These are phyloP conservation scores for Hyperoplus lanceolatus DNA, from an alignment of 2,797 vertebrate species.

Conservation along the genomic window DNA sequence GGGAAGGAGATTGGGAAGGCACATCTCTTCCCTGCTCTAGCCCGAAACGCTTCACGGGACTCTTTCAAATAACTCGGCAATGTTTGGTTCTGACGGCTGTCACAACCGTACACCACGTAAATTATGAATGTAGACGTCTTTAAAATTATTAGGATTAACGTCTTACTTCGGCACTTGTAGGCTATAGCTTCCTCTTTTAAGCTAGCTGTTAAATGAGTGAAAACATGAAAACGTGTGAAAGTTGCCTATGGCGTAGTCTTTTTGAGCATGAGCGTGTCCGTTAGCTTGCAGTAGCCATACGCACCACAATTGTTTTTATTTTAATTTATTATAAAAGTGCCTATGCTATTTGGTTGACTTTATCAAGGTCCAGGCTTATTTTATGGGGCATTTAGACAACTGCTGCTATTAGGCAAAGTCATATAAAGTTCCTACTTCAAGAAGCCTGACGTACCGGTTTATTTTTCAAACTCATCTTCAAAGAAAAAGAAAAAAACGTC, in stretches of 20 bases:
- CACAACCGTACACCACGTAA: fast-evolving
- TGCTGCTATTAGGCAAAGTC: background rate
- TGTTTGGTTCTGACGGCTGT: background rate
- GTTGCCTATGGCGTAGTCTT: background rate
- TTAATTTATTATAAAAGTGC: background rate
- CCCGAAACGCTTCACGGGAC: conserved; percentile 18
- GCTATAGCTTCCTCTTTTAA: too few species aligned
- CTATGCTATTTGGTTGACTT: background rate
- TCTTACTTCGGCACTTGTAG: background rate
- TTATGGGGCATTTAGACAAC: background rate
- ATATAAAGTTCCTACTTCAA: background rate
- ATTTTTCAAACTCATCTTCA: background rate
- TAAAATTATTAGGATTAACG: fast-evolving
- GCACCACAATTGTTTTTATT: background rate
- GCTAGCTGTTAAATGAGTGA: too few species aligned
- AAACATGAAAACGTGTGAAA: background rate
- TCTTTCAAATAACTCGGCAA: background rate
- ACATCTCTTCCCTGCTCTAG: conserved; percentile 32
- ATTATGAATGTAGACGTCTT: background rate
- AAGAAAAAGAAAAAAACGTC: background rate
- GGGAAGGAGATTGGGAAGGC: background rate
- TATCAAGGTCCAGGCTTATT: background rate
- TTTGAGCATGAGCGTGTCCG: background rate
- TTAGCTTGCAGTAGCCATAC: background rate
- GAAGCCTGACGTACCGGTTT: background rate